Base-by-base conservation (phyloP, 2,888 invertebrate genomes). In the Fabriciana adippe region DNA sequence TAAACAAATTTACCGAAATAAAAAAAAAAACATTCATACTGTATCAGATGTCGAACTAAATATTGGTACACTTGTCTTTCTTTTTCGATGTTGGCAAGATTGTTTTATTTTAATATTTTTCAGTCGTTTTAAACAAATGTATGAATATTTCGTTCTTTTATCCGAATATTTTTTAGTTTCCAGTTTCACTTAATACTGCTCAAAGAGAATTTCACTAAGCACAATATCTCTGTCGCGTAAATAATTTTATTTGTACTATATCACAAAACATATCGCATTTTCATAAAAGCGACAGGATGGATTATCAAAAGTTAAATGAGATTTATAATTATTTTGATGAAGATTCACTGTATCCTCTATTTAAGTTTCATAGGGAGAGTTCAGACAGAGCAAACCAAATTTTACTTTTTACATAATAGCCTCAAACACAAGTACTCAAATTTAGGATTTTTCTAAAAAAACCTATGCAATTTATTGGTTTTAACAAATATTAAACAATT, bases 211-310 rank as follows among this genome's bases (percentile, higher is more conserved):
- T 80, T 78, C 76, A 74, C 78, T 80, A 83, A 83, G 80, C 76
- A 76, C 77, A 74, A 41, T 41, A 51, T 74, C 73, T 81, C 79
- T 75, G 78, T 76, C 75, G 76, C 76, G 78, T 80, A 78, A 81
- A 81, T 82, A 81, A 83, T 82, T 86, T 82, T 81, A 88, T 91
- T 92, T 92, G 91, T 92, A 92, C 92, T 92, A 89, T 91, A 89
- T 90, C 86, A 86, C 85, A 88, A 87, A 82, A 81, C 78, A 78
- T 82, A 78, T 80, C 76, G 79, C 77, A 75, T 74, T 70, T 71
- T 72, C 68, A 72, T 66, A 73, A 70, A 48, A 66, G 72, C 70
- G 73, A 75, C 72, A 69, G 74, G 75, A 75, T 77, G 74, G 70
- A 75, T 71, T 65, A 54, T 45, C 18, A 21, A 64, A 62, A 56